These are phyloP conservation scores for Nomada ferruginata DNA, from an alignment of 2,888 invertebrate genomes.

Conservation along the genomic window DNA sequence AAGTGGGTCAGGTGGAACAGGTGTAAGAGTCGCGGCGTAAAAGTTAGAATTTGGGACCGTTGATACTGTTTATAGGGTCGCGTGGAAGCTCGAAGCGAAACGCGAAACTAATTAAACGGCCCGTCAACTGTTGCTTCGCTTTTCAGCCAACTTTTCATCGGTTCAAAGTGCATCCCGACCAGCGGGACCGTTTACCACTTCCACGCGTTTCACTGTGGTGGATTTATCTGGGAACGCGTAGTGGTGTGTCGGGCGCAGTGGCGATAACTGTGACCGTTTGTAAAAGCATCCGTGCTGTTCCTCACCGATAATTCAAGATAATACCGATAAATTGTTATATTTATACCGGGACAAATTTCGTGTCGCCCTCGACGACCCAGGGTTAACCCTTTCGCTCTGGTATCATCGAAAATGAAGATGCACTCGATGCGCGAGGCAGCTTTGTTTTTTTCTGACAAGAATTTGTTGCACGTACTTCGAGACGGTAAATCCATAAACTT, in stretches of 20 bases:
- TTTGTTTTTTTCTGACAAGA: too few relatives aligned
- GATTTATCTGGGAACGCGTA: too few relatives aligned
- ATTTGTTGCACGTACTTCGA: too few relatives aligned
- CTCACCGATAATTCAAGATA: slow-evolving; percentile 24
- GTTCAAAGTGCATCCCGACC: slow-evolving; percentile 40
- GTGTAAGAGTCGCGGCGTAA: too few relatives aligned
- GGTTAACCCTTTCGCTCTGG: too few relatives aligned
- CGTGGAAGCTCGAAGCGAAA: slow-evolving; percentile 8
- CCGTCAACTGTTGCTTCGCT: slow-evolving; percentile 57
- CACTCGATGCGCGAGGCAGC: neutral
- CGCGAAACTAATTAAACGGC: slow-evolving; percentile 54
- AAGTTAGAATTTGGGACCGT: slow-evolving; percentile 1
- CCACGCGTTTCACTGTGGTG: neutral
- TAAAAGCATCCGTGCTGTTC: neutral
- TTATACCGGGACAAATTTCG: neutral
- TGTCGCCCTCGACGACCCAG: neutral
- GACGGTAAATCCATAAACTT: too few relatives aligned
- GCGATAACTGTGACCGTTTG: neutral
- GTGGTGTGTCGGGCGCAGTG: neutral
- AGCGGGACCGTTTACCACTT: slow-evolving; percentile 2
- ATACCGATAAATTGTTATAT: slow-evolving; percentile 5
- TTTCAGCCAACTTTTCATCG: slow-evolving; percentile 50
- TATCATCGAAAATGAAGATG: neutral
- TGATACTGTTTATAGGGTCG: slow-evolving; percentile 18
- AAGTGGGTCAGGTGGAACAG: too few relatives aligned